Evolutionary conservation across 1,140 invertebrate species (phyloP), one percentile per base, ranked within the genome.

Genomic region (Cydia pomonella): DNA sequence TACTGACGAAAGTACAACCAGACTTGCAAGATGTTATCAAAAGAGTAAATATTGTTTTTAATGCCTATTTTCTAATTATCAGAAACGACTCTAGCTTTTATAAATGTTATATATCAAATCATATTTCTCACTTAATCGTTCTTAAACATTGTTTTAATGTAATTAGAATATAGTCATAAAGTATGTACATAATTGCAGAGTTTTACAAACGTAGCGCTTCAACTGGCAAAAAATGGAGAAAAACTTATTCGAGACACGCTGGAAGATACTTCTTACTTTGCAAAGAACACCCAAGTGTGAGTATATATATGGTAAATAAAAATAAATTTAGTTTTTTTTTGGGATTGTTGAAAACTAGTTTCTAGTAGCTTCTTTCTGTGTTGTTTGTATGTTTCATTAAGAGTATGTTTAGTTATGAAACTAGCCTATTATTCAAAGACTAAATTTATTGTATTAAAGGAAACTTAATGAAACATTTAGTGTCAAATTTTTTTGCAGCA

Each of bases 261-360:
- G 73, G 88, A 88, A 78, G 91, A 93, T 72, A 92, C 89, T 71
- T 91, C 90, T 72, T 93, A 93, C 75, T 93, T 93, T 84, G 86
- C 91, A 63, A 93, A 93, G 84, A 93, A 93, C 79, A 93, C 91
- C 50, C 89, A 93, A 79, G 91, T 93, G 91, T 93, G 84, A 89
- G 88, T 86, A 76, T 23, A 74, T 74, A 7, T 53, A 6, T 53
- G 13, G 16, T 3, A 7, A 53, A 53, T 53, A 64, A 10, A 38
- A 38, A 38, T 38, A 38, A n/a, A 38, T 53, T 13, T 33, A 47
- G 16, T 53, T 53, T 53, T 3, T 47, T 47, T 47, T 18, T 53
- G 16, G 16, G 6, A 50, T 16, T n/a, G 12, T 50, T 4, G 47
- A n/a, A 50, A 4, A 1, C 47, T 18, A 18, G n/a, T n/a, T 50